Percentiles rank a stretch among this genome's conserved stretches.
phyloP scores from a whole-genome alignment of 2,113 vertebrate genomes.

The Haemorhous mexicanus region DNA sequence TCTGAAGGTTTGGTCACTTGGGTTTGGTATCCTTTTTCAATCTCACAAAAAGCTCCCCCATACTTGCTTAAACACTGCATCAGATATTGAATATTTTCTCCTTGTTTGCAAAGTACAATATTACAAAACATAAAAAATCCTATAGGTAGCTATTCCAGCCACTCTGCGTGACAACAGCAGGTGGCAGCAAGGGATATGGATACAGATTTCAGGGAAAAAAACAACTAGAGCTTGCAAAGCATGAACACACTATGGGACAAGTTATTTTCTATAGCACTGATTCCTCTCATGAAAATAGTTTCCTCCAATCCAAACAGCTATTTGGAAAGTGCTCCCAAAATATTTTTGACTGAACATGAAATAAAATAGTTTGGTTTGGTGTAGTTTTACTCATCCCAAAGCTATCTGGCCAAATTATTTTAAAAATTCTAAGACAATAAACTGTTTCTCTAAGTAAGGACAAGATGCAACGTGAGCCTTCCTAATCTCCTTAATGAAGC shows the following conservation, averaged over 20 bases:
- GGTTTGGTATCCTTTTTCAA: neutral
- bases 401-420: neutral
- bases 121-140: neutral
- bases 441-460: neutral
- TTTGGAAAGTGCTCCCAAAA: neutral
- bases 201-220: neutral
- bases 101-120: neutral
- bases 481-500: neutral
- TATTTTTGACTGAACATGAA: neutral
- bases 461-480: fast-evolving
- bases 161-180: neutral
- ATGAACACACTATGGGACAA: too few relatives aligned
- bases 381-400: neutral
- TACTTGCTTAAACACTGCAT: neutral
- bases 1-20: neutral
- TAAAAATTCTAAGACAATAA: neutral
- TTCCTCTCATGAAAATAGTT: neutral
- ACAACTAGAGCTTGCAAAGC: neutral
- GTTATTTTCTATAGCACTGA: neutral
- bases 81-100: neutral
- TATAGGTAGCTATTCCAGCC: neutral
- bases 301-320: neutral
- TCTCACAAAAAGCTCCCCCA: neutral
- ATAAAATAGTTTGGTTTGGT: neutral
- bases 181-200: neutral